Conservation (phyloP, 2,888 invertebrate species). For the Abscondita cerata region DNA sequence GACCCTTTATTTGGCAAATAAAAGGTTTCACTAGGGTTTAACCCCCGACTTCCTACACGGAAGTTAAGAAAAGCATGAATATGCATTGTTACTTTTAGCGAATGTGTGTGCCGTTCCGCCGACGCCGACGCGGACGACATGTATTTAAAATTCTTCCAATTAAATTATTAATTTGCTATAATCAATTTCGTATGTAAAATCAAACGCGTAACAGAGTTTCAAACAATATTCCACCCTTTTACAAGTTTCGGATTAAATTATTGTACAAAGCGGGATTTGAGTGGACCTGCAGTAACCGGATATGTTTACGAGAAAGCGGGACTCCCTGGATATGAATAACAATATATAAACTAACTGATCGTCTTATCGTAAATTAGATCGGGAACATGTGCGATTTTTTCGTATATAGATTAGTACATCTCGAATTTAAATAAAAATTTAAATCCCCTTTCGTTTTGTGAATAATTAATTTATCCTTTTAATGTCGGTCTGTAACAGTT, state of each 20-base stretch:
- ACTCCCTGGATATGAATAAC: slow-evolving; percentile 51
- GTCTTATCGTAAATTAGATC: slow-evolving; percentile 42
- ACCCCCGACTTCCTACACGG: slow-evolving; percentile 23
- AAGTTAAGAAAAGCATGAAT: slow-evolving; percentile 23
- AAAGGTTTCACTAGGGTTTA: slow-evolving; percentile 29
- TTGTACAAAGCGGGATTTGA: slow-evolving; percentile 35
- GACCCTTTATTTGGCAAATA: slow-evolving; percentile 30
- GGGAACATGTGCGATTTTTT: slow-evolving; percentile 36
- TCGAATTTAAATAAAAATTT: slow-evolving; percentile 44
- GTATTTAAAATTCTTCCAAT: not conserved
- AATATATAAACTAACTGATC: slow-evolving; percentile 40
- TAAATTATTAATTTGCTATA: not conserved
- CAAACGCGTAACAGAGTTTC: slow-evolving; percentile 29
- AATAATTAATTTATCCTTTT: slow-evolving; percentile 29
- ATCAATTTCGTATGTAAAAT: slow-evolving; percentile 13
- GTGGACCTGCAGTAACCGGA: slow-evolving; percentile 45
- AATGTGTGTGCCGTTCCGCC: not conserved
- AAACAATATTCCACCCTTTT: slow-evolving; percentile 25
- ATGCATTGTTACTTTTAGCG: slow-evolving; percentile 16
- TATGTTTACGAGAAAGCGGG: slow-evolving; percentile 47
- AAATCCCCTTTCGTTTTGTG: slow-evolving; percentile 32
- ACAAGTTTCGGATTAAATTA: slow-evolving; percentile 40
- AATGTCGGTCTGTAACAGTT: slow-evolving; percentile 4
- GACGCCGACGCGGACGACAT: no score
- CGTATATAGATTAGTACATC: slow-evolving; percentile 30